phyloP scores from a whole-genome alignment of 23 tunicate genomes.

The Oikopleura dioica region DNA sequence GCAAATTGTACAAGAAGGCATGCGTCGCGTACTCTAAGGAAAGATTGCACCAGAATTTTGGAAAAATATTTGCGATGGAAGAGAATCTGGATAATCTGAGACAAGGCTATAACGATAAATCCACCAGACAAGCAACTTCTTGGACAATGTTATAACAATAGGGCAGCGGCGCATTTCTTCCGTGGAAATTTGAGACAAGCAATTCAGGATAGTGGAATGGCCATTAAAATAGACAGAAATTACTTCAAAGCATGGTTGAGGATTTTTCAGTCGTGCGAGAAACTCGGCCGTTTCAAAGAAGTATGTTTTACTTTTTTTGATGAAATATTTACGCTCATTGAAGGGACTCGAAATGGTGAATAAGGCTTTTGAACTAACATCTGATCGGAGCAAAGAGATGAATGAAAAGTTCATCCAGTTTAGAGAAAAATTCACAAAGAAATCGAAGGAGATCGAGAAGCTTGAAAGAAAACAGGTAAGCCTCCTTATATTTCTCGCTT shows the following conservation, averaged over 20 bases:
- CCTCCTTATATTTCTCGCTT: no score
- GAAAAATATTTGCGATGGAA: no score
- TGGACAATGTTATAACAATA: neutral
- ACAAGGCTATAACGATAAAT: neutral
- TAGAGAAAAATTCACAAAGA: neutral
- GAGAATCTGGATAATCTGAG: no score
- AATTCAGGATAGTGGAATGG: neutral
- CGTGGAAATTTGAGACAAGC: neutral
- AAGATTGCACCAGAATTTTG: no score
- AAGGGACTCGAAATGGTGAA: neutral
- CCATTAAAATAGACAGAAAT: neutral
- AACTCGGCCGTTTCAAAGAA: neutral
- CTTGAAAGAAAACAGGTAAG: neutral
- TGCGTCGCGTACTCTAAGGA: neutral
- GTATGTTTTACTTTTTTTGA: neutral
- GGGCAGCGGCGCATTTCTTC: neutral
- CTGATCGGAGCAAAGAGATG: neutral
- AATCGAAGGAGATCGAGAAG: neutral
- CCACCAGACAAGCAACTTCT: neutral
- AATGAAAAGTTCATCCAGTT: neutral
- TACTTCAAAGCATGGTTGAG: neutral
- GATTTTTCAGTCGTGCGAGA: neutral
- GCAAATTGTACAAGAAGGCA: neutral
- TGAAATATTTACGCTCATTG: neutral
- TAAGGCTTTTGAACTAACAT: neutral